These are phyloP conservation scores for Pogonus chalceus DNA, from an alignment of 1,140 invertebrate genomes.

Conservation along the genomic window DNA sequence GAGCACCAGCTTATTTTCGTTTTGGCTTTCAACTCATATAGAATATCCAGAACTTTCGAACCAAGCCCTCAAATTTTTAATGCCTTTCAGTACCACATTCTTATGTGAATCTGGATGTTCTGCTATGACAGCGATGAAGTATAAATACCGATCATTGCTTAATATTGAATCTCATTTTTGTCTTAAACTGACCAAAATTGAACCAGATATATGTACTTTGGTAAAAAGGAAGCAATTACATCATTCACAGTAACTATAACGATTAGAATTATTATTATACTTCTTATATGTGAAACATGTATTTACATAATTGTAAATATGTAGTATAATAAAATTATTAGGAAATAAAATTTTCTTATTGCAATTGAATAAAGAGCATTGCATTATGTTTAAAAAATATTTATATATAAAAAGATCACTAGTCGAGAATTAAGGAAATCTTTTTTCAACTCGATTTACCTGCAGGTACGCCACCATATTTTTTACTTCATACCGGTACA, in stretches of 20 bases:
- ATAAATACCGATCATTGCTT: slow-evolving; percentile 12
- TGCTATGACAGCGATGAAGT: slow-evolving; percentile 10
- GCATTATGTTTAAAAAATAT: too few relatives aligned
- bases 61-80: slow-evolving; percentile 11
- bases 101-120: slow-evolving; percentile 15
- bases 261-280: background rate
- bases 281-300: too few relatives aligned
- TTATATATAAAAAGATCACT: too few relatives aligned
- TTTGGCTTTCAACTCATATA: slow-evolving; percentile 6
- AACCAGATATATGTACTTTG: slow-evolving; percentile 11
- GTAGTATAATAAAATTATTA: too few relatives aligned
- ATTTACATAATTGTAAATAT: too few relatives aligned
- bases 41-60: slow-evolving; percentile 9
- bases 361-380: too few relatives aligned
- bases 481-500: too few relatives aligned
- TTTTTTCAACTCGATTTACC: too few relatives aligned
- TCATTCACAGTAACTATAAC: slow-evolving; percentile 9
- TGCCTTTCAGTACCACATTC: slow-evolving; percentile 16
- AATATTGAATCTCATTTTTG: slow-evolving; percentile 12
- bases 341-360: too few relatives aligned
- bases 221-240: slow-evolving; percentile 15
- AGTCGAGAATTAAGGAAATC: too few relatives aligned
- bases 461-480: too few relatives aligned
- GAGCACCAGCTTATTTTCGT: background rate
- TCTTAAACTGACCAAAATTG: slow-evolving; percentile 13